Conservation (phyloP, 2,113 vertebrate genomes). For the Zapornia atra region DNA sequence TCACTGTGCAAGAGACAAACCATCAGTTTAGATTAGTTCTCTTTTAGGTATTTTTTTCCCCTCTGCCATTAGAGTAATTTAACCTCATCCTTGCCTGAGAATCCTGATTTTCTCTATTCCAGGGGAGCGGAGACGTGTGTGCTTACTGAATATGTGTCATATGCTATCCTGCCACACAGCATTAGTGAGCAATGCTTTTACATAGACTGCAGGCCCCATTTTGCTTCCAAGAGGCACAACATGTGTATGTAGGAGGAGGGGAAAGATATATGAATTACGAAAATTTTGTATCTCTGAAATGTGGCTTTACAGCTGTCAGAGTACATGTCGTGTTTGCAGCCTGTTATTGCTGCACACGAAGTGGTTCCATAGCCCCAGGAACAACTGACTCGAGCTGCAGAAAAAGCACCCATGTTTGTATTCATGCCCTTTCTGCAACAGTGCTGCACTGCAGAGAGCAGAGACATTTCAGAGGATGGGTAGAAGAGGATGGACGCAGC, state of each 20-base stretch:
- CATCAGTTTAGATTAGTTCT: slow-evolving; percentile 24
- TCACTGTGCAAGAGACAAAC: slow-evolving; percentile 23
- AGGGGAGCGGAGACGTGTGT: background rate
- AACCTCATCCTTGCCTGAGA: slow-evolving; percentile 9
- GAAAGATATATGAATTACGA: background rate
- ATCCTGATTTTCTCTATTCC: background rate
- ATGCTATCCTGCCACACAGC: background rate
- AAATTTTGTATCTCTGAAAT: background rate
- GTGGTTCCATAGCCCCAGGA: slow-evolving; percentile 18
- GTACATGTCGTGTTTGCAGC: background rate
- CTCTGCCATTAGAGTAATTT: slow-evolving; percentile 27
- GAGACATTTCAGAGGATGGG: background rate
- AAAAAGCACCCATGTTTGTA: background rate
- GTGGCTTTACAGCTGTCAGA: slow-evolving; percentile 37
- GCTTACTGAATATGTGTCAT: slow-evolving; percentile 1
- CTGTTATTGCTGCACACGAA: background rate
- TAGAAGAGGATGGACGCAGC: background rate
- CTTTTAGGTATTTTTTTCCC: background rate
- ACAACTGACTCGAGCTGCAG: background rate
- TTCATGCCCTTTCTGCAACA: background rate
- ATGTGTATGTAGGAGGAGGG: background rate
- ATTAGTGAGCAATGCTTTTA: slow-evolving; percentile 5
- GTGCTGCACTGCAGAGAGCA: background rate
- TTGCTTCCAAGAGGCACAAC: background rate
- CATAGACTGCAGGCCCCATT: background rate